Percentiles rank a stretch among this genome's conserved stretches.
These are phyloP conservation scores for Orchesellides sinensis DNA, from an alignment of 2,888 invertebrate species.

Conservation along the genomic window DNA sequence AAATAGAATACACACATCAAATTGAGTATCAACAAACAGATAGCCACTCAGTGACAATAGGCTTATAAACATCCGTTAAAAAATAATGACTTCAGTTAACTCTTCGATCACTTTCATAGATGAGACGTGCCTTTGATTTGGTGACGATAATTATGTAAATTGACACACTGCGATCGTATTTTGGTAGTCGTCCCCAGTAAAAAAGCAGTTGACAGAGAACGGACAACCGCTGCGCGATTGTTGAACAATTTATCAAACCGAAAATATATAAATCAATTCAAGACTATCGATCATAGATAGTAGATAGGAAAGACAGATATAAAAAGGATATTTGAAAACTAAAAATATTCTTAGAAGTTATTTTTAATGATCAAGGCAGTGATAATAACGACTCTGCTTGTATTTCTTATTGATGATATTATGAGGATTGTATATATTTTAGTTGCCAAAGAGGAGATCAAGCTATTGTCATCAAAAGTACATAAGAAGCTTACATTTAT, in stretches of 20 bases:
- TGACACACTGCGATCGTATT: neutral
- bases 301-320: neutral
- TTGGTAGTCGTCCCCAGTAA: neutral
- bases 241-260: neutral
- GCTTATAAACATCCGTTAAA: no score
- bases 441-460: no score
- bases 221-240: slow-evolving; percentile 4
- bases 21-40: no score
- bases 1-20: no score
- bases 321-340: neutral
- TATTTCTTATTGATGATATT: no score
- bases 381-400: neutral
- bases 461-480: no score
- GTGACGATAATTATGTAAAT: slow-evolving; percentile 39
- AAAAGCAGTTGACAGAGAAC: neutral
- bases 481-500: no score
- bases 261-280: no score
- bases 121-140: slow-evolving; percentile 40
- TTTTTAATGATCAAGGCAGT: neutral
- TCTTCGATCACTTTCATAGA: slow-evolving; percentile 46
- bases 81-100: slow-evolving; percentile 34
- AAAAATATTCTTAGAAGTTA: neutral
- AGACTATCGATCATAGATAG: no score
- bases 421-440: no score
- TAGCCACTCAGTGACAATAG: neutral